These are phyloP conservation scores for Oryzias dopingdopingensis DNA, from an alignment of 2,797 vertebrate species.

Conservation along the genomic window DNA sequence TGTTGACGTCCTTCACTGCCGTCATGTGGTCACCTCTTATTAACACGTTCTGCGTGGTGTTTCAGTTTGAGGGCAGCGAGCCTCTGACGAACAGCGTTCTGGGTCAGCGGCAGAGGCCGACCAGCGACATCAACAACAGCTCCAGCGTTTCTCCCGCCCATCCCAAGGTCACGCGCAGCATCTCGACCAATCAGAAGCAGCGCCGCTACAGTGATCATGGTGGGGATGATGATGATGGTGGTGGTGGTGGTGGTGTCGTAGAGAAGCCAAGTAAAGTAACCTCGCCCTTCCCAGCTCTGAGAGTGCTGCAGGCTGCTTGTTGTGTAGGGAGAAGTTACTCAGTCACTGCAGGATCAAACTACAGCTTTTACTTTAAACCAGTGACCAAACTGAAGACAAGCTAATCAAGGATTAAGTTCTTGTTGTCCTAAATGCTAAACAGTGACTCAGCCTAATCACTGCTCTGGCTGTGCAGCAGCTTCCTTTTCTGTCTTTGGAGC, in stretches of 20 bases:
- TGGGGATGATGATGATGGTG: constrained; percentile 71
- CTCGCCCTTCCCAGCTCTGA: constrained; percentile 68
- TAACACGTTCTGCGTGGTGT: not conserved
- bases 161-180: constrained; percentile 96
- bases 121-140: constrained; percentile 97
- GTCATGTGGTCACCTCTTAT: not conserved
- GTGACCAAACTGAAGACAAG: too few species aligned
- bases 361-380: constrained; percentile 7
- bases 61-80: constrained; percentile 93
- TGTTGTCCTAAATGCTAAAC: constrained; percentile 19
- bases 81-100: constrained; percentile 87
- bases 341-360: constrained; percentile 17
- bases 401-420: too few species aligned
- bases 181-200: constrained; percentile 93
- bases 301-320: constrained; percentile 68
- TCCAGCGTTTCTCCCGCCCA: constrained; percentile 94
- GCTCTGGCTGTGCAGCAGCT: constrained; percentile 48
- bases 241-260: constrained; percentile 79
- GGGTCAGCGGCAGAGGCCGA: constrained; percentile 90
- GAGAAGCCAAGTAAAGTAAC: constrained; percentile 78
- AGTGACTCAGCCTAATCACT: constrained; percentile 46
- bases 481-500: constrained; percentile 64
- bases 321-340: constrained; percentile 62
- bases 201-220: constrained; percentile 82
- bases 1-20: constrained; percentile 10